Evolutionary conservation across 64 coral and sea anemone species (phyloP).

Genomic region (Montipora capricornis): DNA sequence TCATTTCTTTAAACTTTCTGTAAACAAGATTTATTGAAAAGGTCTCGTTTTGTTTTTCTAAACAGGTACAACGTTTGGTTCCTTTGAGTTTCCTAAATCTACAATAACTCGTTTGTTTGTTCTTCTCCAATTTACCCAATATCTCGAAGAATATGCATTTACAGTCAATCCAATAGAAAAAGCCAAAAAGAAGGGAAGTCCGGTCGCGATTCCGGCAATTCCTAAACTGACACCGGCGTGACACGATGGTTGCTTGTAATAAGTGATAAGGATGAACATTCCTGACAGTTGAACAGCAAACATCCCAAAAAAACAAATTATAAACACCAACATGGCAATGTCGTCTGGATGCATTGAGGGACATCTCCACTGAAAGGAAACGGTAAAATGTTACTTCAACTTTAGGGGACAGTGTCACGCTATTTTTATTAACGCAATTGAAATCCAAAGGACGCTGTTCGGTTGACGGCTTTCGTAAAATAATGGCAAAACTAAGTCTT

Average conservation of each 20-base stretch:
- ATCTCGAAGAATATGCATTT: slow-evolving; percentile 15
- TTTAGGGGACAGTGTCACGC: no score
- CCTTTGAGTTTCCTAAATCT: not conserved
- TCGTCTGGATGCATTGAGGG: slow-evolving; percentile 34
- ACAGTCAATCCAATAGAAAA: not conserved
- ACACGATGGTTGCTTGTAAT: not conserved
- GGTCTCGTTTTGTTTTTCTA: not conserved
- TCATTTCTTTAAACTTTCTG: not conserved
- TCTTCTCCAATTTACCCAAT: slow-evolving; percentile 16
- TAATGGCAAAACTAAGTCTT: no score
- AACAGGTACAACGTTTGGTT: slow-evolving; percentile 4
- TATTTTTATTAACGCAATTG: no score
- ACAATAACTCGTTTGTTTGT: slow-evolving; percentile 30
- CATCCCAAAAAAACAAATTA: slow-evolving; percentile 23
- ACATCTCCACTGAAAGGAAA: slow-evolving; percentile 33
- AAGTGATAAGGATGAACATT: slow-evolving; percentile 4
- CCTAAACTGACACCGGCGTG: slow-evolving; percentile 3
- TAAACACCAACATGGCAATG: slow-evolving; percentile 30
- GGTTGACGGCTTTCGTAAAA: no score
- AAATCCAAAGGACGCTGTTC: no score
- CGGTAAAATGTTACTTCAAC: not conserved
- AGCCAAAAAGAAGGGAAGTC: slow-evolving; percentile 26
- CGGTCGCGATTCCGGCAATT: slow-evolving; percentile 2
- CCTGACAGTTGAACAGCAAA: slow-evolving; percentile 21
- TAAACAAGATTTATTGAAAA: not conserved